Evolutionary conservation across 37 sponge, comb jelly and placozoan genomes (phyloP), one percentile per base, ranked within the genome.

Genomic region (Chondrilla cf. caribensis): DNA sequence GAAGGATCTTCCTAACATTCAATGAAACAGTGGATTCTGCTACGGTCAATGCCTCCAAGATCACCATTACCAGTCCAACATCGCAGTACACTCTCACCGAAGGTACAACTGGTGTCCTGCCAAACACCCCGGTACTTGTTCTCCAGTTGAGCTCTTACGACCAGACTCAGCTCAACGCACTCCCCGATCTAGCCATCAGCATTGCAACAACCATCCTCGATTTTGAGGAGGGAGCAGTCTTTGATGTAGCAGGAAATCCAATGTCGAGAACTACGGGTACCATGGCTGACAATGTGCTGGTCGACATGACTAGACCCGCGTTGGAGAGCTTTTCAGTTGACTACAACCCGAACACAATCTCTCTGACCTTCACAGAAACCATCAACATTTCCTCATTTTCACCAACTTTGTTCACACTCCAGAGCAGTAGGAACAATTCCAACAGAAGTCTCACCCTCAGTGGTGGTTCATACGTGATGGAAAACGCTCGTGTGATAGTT

Each of bases 331-430:
- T 88, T 80, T 86, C 88, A 54, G 57, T 96, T 18, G 82, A 96
- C 60, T 60, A 93, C 33, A 81, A 88, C 75, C 90, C 83, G 44
- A 83, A 88, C 44, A 51, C 55, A 21, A 68, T 96, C 22, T 58
- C 83, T 28, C 81, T 96, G 55, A 51, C 82, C 0, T 96, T 92
- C 73, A 78, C 89, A 58, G 89, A 96, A 33, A 81, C 85, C 2
- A 64, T 96, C n/a, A 68, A 88, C 58, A 24, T 73, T 3, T 47
- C 83, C 22, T 79, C 97, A 3, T 93, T 96, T 68, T 37, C 83
- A 18, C 82, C 90, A 32, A 54, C 78, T 18, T 37, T 79, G 54
- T 5, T 96, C 14, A 88, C 91, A 35, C 80, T 96, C 6, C 93
- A 90, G 43, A 93, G 88, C 71, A 60, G 66, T 31, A 59, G 64